Base-by-base conservation (phyloP, 2,797 vertebrate genomes). In the Cossypha heuglini region DNA sequence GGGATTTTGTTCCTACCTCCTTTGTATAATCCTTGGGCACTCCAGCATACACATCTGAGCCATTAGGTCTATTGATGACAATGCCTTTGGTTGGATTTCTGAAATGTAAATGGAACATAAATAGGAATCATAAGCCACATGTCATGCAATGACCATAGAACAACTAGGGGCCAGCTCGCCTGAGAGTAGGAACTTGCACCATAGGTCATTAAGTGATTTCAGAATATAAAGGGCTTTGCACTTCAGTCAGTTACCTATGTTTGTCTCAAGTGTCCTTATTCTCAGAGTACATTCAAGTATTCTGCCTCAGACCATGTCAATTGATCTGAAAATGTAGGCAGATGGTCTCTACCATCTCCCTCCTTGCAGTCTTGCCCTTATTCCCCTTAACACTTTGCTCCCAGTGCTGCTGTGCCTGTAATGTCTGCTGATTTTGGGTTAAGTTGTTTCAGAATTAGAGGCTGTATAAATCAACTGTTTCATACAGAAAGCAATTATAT, bases 1-100 rank as follows among this genome's bases (percentile, higher is more conserved):
- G 20, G 28, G 8, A 28, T 24, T 79, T 88, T 46, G 46, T 15
- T 82, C 98, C 97, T 97, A 99, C 99, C 9, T 99, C 97, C 10
- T 98, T 98, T 0, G 94, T 98, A 93, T 99, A 99, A 86, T 99
- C 99, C 97, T 99, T 99, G 35, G 86, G 97, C 19, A 99, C 99
- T 12, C 99, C 99, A 38, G 98, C 96, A 79, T 99, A 99, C 38
- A 99, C 99, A 17, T 99, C 99, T 1, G 98, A 96, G 64, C 99
- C 99, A 4, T 99, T 99, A 8, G 99, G 99, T 86, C 99, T 98
- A 93, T 99, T 99, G 97, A 99, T 99, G 89, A 99, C 7, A 26
- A 98, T 88, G 14, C 99, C 99, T 10, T 98, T 98, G 10, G 99
- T 99, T 31, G 99, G 99, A 96, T 99, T 99, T 2, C 99, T 99